Evolutionary conservation across 2,797 vertebrate species (phyloP), one percentile per base, ranked within the genome.

Genomic region (Peromyscus eremicus): DNA sequence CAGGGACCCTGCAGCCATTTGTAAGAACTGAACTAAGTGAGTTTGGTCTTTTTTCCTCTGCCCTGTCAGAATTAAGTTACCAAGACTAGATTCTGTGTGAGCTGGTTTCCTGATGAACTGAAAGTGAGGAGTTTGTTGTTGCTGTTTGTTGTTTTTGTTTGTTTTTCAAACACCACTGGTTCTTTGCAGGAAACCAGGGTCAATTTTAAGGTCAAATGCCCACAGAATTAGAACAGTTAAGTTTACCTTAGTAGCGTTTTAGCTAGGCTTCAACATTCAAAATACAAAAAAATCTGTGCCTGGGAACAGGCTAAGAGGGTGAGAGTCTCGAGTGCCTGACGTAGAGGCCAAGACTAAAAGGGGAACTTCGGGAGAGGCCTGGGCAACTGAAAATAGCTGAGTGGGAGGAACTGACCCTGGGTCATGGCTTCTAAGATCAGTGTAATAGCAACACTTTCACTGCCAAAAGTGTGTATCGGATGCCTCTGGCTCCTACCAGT

Each of bases 401-500:
- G 70, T 76, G 8, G 90, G 92, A 81, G 5, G 62, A 77, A 43
- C 92, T 79, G 89, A 68, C 86, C 81, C 81, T 97, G 46, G 19
- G 91, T 76, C 86, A 12, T 76, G 90, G 92, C 81, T 92, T 97
- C 92, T 96, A 93, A 95, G 76, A 97, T 94, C 89, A 95, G 86
- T 57, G 66, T 52, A 93, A 49, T 84, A 80, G 73, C 80, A 95
- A 90, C 80, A 96, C 96, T 89, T 95, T 73, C 43, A 49, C 27
- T 92, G 96, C 92, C 96, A 52, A 97, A 85, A 92, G 88, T 71
- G 89, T 97, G 91, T 97, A 84, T 97, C 94, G 82, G 83, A 89
- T 90, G 71, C 55, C 84, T 86, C 91, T 92, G 86, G 86, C 57
- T 84, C n/a, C 71, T 85, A 43, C 86, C 94, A 91, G 49, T 89